phyloP scores from a whole-genome alignment of 2,888 invertebrate species.

The Rhagium mordax region DNA sequence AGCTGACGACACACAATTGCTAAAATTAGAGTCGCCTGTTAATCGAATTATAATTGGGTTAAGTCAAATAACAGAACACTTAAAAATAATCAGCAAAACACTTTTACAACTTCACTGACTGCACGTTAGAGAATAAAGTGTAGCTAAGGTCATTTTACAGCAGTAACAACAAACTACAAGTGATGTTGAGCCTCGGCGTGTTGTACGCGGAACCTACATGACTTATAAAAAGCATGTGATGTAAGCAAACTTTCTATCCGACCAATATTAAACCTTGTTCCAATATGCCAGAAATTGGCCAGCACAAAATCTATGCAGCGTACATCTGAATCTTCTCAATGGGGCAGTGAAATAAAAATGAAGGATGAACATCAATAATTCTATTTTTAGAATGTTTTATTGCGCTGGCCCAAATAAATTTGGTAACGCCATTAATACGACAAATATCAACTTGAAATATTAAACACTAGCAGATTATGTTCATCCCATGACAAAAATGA shows the following conservation, averaged over 20 bases:
- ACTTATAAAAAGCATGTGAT: conserved; percentile 32
- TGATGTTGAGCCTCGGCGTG: conserved; percentile 26
- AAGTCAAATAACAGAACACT: conserved; percentile 15
- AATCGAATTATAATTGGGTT: conserved; percentile 45
- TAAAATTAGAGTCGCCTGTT: conserved; percentile 43
- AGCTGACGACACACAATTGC: conserved; percentile 29
- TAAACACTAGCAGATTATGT: background rate
- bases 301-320: background rate
- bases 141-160: conserved; percentile 32
- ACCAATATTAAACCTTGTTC: conserved; percentile 14
- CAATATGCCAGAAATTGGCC: conserved; percentile 18
- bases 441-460: conserved; percentile 16
- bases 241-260: conserved; percentile 33
- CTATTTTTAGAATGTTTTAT: conserved; percentile 26
- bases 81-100: conserved; percentile 21
- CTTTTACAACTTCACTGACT: conserved; percentile 2
- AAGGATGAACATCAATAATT: conserved; percentile 34
- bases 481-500: background rate
- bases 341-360: conserved; percentile 9
- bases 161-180: conserved; percentile 28
- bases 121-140: conserved; percentile 28
- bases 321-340: conserved; percentile 15
- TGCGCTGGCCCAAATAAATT: conserved; percentile 26
- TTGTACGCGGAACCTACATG: conserved; percentile 33
- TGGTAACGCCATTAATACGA: background rate